Evolutionary conservation across 2,797 vertebrate genomes (phyloP).

Genomic region (Cryptoblepharus egeriae): DNA sequence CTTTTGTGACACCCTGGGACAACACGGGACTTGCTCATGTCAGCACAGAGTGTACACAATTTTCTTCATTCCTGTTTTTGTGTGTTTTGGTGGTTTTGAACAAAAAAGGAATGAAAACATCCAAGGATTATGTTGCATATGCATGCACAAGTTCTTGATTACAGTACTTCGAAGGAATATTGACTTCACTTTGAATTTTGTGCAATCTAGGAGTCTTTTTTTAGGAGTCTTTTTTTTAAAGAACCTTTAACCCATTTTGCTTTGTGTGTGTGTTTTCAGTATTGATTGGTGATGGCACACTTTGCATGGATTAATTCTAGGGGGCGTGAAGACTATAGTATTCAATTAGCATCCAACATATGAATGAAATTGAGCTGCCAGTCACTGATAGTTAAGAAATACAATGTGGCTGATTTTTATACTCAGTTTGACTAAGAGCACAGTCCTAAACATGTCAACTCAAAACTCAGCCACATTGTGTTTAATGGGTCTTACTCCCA

Average conservation of each 20-base stretch:
- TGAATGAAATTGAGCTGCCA: background rate
- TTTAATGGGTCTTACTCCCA: no score
- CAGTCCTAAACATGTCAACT: no score
- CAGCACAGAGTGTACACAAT: constrained; percentile 54
- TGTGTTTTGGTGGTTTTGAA: background rate
- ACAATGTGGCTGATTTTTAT: background rate
- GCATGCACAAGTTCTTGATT: constrained; percentile 1
- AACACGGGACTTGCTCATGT: no score
- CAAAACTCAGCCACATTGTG: no score
- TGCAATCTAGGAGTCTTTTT: background rate
- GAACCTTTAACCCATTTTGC: background rate
- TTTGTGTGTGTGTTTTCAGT: background rate
- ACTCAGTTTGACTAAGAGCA: background rate
- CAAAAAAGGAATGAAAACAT: background rate
- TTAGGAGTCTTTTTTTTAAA: background rate
- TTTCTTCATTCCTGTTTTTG: constrained; percentile 56
- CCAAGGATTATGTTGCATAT: background rate
- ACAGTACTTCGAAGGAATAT: constrained; percentile 2
- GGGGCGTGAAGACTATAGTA: background rate
- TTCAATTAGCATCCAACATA: background rate
- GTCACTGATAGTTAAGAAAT: background rate
- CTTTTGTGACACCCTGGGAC: no score
- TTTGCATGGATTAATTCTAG: background rate
- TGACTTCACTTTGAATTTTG: constrained; percentile 5
- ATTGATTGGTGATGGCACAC: no score